These are phyloP conservation scores for Microctonus aethiopoides DNA, from an alignment of 2,888 invertebrate species.

Conservation along the genomic window DNA sequence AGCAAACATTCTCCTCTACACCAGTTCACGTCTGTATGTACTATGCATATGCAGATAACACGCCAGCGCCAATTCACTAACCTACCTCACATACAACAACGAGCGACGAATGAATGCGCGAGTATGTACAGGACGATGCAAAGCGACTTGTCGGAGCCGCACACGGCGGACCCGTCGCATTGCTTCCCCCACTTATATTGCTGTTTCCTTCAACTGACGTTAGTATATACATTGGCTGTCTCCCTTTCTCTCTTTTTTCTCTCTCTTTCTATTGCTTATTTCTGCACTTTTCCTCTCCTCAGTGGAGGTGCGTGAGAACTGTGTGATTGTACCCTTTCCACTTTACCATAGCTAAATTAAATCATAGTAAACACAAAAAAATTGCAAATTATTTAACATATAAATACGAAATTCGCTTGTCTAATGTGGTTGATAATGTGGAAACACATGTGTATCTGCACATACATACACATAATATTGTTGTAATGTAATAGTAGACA, in stretches of 20 bases:
- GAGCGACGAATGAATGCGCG: conserved; percentile 21
- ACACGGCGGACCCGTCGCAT: conserved; percentile 20
- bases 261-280: neutral
- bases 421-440: too few species aligned
- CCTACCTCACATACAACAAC: conserved; percentile 56
- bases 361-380: neutral
- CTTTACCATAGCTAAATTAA: neutral
- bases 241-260: neutral
- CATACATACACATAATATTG: too few species aligned
- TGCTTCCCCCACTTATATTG: conserved; percentile 12
- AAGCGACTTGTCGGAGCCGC: conserved; percentile 43
- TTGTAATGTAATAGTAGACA: too few species aligned
- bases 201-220: conserved; percentile 32
- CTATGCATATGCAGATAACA: conserved; percentile 61
- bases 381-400: neutral
- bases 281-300: neutral
- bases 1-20: conserved; percentile 56
- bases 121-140: conserved; percentile 42
- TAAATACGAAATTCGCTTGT: too few species aligned
- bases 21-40: conserved; percentile 55
- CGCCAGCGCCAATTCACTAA: conserved; percentile 58
- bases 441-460: too few species aligned
- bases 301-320: conserved; percentile 40
- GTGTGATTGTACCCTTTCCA: conserved; percentile 14
- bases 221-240: conserved; percentile 26